phyloP scores from a whole-genome alignment of 2,888 invertebrate species.

The Phyllotreta cruciferae region DNA sequence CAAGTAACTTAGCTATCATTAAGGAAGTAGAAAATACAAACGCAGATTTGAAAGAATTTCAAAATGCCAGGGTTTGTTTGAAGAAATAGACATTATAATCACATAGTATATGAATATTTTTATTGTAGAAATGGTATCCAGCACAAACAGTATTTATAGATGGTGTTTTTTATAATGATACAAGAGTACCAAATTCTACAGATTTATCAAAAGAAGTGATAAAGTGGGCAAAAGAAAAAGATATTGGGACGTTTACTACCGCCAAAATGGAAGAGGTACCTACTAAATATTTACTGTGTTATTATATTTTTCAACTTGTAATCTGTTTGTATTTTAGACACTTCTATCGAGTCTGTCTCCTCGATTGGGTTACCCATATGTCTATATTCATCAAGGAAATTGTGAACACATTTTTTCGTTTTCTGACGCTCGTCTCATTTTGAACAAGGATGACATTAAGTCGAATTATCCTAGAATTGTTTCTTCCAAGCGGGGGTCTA shows the following conservation, averaged over 20 bases:
- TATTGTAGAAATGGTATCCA: constrained; percentile 67
- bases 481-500: constrained; percentile 62
- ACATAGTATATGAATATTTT: no score
- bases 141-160: constrained; percentile 82
- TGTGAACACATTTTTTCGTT: constrained; percentile 91
- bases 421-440: constrained; percentile 73
- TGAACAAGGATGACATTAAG: constrained; percentile 61
- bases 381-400: constrained; percentile 89
- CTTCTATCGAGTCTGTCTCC: constrained; percentile 63
- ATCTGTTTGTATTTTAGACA: constrained; percentile 50
- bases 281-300: constrained; percentile 6
- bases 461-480: constrained; percentile 68
- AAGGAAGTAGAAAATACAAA: constrained; percentile 65
- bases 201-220: constrained; percentile 73
- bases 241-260: constrained; percentile 61
- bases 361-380: constrained; percentile 72
- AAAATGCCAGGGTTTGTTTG: constrained; percentile 44
- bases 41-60: constrained; percentile 40
- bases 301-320: background rate
- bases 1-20: constrained; percentile 70
- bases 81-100: constrained; percentile 13
- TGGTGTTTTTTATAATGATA: constrained; percentile 80
- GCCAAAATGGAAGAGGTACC: constrained; percentile 64
- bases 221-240: constrained; percentile 66
- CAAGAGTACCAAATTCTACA: constrained; percentile 63